These are phyloP conservation scores for Clarias fuscus DNA, from an alignment of 2,797 vertebrate species.

Conservation along the genomic window DNA sequence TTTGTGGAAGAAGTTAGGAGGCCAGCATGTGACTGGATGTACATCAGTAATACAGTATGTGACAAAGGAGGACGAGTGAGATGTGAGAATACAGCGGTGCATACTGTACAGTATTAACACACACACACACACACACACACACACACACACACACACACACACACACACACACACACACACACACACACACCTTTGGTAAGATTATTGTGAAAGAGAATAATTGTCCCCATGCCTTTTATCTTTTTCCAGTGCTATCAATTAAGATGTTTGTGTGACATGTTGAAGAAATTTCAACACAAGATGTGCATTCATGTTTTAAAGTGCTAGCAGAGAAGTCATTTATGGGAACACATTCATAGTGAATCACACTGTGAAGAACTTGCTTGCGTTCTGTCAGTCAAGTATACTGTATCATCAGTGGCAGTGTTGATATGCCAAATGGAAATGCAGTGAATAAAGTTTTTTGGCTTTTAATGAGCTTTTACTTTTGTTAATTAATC, in stretches of 20 bases:
- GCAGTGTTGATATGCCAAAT: neutral
- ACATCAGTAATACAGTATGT: neutral
- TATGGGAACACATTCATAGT: neutral
- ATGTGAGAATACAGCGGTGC: neutral
- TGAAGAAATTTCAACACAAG: neutral
- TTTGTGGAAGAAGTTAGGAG: neutral
- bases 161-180: neutral
- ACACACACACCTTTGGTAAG: neutral
- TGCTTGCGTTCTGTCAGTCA: neutral
- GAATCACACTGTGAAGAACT: neutral
- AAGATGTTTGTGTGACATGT: neutral
- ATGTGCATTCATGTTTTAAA: neutral
- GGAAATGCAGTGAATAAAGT: neutral
- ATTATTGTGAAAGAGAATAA: constrained; percentile 12
- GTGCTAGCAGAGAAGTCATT: neutral
- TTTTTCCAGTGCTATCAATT: neutral
- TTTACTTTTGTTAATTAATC: neutral
- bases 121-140: neutral
- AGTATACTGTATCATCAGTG: neutral
- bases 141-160: neutral
- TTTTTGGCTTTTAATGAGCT: neutral
- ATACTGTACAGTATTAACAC: neutral
- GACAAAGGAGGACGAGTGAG: neutral
- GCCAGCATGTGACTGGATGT: constrained; percentile 11
- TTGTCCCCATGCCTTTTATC: neutral